Evolutionary conservation across 2,113 vertebrate genomes (phyloP).

Genomic region (Siniperca knerii): DNA sequence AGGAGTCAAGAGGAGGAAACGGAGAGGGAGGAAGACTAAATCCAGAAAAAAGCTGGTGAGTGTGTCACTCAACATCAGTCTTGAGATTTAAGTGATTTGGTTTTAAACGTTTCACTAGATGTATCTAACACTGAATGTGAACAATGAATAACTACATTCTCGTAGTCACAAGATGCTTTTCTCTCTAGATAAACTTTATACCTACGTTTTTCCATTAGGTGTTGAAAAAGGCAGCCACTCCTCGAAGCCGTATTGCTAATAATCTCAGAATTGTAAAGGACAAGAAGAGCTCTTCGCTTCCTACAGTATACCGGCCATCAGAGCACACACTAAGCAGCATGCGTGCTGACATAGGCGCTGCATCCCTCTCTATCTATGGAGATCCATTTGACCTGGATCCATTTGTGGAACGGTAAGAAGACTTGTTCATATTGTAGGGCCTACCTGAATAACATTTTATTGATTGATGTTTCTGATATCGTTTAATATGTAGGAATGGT

Average conservation of each 20-base stretch:
- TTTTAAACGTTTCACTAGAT: not conserved
- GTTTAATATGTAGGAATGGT: too few relatives aligned
- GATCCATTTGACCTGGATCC: slow-evolving; percentile 93
- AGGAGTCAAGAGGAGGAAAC: slow-evolving; percentile 81
- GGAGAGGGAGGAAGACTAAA: slow-evolving; percentile 81
- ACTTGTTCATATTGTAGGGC: not conserved
- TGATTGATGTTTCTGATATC: not conserved
- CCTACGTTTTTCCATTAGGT: slow-evolving; percentile 48
- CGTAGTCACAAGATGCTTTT: not conserved
- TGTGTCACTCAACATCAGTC: slow-evolving; percentile 1
- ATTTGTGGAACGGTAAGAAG: slow-evolving; percentile 81
- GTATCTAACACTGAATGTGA: not conserved
- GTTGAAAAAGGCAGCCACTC: slow-evolving; percentile 79
- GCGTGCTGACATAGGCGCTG: slow-evolving; percentile 95
- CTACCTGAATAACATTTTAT: not conserved
- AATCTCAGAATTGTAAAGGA: slow-evolving; percentile 89
- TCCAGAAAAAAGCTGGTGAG: slow-evolving; percentile 82
- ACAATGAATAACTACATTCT: not conserved
- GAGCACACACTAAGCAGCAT: slow-evolving; percentile 90
- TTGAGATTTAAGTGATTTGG: not conserved
- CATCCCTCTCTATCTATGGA: slow-evolving; percentile 94
- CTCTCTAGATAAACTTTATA: not conserved
- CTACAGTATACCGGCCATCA: slow-evolving; percentile 85
- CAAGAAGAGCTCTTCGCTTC: slow-evolving; percentile 83
- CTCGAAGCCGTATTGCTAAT: slow-evolving; percentile 91